Conservation (phyloP, 1,140 invertebrate genomes). For the Drosophila jambulina region DNA sequence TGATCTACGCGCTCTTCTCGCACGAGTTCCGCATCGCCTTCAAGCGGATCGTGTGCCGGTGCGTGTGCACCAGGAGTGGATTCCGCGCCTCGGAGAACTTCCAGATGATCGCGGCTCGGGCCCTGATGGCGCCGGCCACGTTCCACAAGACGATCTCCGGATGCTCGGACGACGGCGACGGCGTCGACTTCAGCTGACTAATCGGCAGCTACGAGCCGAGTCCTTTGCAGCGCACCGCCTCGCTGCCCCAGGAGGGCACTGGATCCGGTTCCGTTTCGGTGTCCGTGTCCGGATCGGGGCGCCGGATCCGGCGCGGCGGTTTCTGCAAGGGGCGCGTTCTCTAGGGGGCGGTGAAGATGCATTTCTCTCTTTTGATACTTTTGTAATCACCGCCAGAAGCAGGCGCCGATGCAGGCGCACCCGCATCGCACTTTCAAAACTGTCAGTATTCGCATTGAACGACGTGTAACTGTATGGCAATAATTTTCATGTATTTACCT, state of each 20-base stretch:
- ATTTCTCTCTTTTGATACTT: constrained; percentile 75
- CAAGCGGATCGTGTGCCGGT: constrained; percentile 90
- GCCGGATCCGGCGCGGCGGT: constrained; percentile 67
- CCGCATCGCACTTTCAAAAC: constrained; percentile 38
- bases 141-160: constrained; percentile 84
- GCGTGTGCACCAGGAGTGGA: constrained; percentile 85
- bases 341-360: constrained; percentile 47
- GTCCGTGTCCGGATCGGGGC: constrained; percentile 52
- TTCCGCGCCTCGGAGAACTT: constrained; percentile 84
- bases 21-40: constrained; percentile 94
- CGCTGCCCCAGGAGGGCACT: constrained; percentile 62
- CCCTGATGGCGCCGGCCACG: constrained; percentile 80
- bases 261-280: constrained; percentile 38
- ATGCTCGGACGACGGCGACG: constrained; percentile 81
- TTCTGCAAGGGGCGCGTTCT: constrained; percentile 78
- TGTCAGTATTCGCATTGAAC: constrained; percentile 80
- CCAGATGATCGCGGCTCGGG: constrained; percentile 83
- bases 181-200: constrained; percentile 82
- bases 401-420: constrained; percentile 2
- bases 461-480: constrained; percentile 83
- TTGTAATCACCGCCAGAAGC: constrained; percentile 55
- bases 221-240: constrained; percentile 67
- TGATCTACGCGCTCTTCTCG: constrained; percentile 95
- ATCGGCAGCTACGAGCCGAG: constrained; percentile 69
- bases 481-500: constrained; percentile 83